phyloP scores from a whole-genome alignment of 2,113 vertebrate species.

The Uria aalge region DNA sequence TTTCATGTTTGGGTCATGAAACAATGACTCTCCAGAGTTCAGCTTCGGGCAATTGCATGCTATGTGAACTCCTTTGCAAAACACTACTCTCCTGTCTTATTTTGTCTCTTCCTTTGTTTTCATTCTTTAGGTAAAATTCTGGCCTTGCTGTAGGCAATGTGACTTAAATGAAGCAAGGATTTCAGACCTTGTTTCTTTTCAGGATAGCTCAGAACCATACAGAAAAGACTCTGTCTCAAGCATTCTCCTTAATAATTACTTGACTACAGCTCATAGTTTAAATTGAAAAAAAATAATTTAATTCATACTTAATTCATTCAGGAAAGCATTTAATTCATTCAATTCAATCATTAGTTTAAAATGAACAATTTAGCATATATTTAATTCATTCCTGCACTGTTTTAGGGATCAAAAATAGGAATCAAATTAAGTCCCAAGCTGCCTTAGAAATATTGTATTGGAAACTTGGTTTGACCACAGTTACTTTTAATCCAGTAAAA shows the following conservation, averaged over 20 bases:
- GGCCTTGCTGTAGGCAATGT: neutral
- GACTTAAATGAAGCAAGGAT: neutral
- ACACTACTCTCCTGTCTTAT: neutral
- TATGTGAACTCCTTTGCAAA: neutral
- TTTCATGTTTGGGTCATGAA: neutral
- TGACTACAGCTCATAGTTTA: neutral
- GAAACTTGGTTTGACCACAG: neutral
- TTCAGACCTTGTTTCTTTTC: neutral
- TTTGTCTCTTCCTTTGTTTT: constrained; percentile 10
- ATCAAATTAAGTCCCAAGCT: neutral
- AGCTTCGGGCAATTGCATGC: neutral
- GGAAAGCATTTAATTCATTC: neutral
- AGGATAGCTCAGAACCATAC: neutral
- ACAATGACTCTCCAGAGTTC: neutral
- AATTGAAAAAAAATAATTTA: neutral
- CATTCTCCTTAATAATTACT: neutral
- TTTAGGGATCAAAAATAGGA: neutral
- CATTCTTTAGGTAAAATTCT: constrained; percentile 9
- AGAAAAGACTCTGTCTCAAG: neutral
- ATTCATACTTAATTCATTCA: neutral
- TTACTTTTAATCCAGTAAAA: neutral
- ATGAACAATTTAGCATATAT: neutral
- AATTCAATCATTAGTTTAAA: neutral
- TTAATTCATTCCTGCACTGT: neutral
- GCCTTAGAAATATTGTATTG: neutral